These are phyloP conservation scores for Sebastes nivosus DNA, from an alignment of 2,797 vertebrate genomes.

Conservation along the genomic window DNA sequence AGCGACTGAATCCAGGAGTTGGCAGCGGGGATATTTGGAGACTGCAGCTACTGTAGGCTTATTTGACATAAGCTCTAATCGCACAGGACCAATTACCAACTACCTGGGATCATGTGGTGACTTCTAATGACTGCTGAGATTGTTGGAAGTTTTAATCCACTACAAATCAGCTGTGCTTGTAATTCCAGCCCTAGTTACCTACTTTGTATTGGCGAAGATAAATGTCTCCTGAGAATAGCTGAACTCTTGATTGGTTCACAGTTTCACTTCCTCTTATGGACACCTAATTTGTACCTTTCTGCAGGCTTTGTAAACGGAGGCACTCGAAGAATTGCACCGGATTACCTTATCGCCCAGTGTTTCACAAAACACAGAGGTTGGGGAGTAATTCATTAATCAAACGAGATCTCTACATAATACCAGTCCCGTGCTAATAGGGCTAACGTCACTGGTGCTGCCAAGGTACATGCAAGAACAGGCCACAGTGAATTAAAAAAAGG, in stretches of 20 bases:
- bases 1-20: slow-evolving; percentile 35
- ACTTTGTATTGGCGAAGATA: slow-evolving; percentile 3
- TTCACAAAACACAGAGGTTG: slow-evolving; percentile 36
- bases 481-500: background rate
- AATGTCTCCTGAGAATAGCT: slow-evolving; percentile 27
- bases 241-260: slow-evolving; percentile 20
- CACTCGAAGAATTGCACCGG: background rate
- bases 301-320: slow-evolving; percentile 29
- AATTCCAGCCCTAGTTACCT: slow-evolving; percentile 3
- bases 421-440: slow-evolving; percentile 30
- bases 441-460: background rate
- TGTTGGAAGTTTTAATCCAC: slow-evolving; percentile 39
- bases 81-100: slow-evolving; percentile 50
- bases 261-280: background rate
- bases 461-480: slow-evolving; percentile 19
- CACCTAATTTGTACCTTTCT: slow-evolving; percentile 25
- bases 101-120: slow-evolving; percentile 45
- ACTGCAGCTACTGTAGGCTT: slow-evolving; percentile 34
- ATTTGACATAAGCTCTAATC: slow-evolving; percentile 48
- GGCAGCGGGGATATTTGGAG: slow-evolving; percentile 25
- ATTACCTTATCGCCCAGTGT: slow-evolving; percentile 23
- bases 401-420: slow-evolving; percentile 20
- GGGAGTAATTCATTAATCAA: slow-evolving; percentile 60
- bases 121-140: slow-evolving; percentile 43
- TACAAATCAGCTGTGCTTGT: slow-evolving; percentile 14